These are phyloP conservation scores for Phortica magna DNA, from an alignment of 2,888 invertebrate species.

Conservation along the genomic window DNA sequence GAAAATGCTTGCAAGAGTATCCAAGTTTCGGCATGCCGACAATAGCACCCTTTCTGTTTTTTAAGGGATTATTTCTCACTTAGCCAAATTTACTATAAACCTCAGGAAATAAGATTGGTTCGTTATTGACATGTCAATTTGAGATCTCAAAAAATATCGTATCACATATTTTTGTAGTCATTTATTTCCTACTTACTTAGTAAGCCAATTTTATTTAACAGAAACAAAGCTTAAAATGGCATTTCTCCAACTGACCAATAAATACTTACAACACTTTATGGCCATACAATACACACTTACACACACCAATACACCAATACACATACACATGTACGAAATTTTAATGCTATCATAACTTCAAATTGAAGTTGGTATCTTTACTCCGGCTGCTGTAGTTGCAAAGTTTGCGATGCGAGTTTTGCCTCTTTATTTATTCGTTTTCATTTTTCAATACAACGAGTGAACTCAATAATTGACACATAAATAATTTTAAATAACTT, in stretches of 20 bases:
- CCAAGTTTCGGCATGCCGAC: too few relatives aligned
- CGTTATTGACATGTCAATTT: too few relatives aligned
- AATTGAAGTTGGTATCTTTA: not conserved
- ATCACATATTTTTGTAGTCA: too few relatives aligned
- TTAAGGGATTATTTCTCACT: too few relatives aligned
- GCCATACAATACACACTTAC: not conserved
- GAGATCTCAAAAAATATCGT: too few relatives aligned
- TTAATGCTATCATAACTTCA: slow-evolving; percentile 20
- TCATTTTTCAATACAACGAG: slow-evolving; percentile 11
- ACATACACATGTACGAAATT: not conserved
- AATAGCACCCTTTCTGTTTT: too few relatives aligned
- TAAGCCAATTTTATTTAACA: too few relatives aligned
- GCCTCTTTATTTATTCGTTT: not conserved
- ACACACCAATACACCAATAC: too few relatives aligned
- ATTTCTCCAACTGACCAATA: slow-evolving; percentile 6
- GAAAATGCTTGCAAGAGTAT: too few relatives aligned
- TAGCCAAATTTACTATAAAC: too few relatives aligned
- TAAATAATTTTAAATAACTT: slow-evolving; percentile 67
- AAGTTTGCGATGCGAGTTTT: not conserved
- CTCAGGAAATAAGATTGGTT: too few relatives aligned
- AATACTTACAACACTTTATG: slow-evolving; percentile 14
- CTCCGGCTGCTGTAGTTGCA: not conserved
- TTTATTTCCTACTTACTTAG: too few relatives aligned
- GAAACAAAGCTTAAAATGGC: not conserved
- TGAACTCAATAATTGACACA: slow-evolving; percentile 62